Base-by-base conservation (phyloP, 2,888 invertebrate species). In the Trachelus stipa region DNA sequence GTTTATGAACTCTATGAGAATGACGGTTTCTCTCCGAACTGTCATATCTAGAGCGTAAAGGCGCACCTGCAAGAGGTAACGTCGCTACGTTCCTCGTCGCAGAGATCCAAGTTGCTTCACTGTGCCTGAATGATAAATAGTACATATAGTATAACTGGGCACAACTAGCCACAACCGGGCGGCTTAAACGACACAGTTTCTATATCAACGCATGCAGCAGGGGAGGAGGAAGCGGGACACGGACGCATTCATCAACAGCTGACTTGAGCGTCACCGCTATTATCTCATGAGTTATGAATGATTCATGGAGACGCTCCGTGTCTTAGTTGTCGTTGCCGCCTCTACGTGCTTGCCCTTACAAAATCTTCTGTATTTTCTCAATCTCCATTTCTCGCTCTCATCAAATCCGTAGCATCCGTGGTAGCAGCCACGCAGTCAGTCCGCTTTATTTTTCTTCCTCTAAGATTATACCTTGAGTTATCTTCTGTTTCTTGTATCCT, bases 241-340 rank as follows among this genome's bases (percentile, higher is more conserved):
- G 83, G 84, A 83, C 82, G 81, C 83, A 83, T 85, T 85, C 85
- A 85, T 87, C 86, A 86, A 86, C 85, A 80, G 82, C 82, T 83
- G 83, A 84, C 85, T 86, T 83, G 83, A 81, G 78, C 78, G 73
- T 81, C 79, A 83, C 80, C 82, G 85, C 83, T 84, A 87, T 87
- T 87, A 87, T 87, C 86, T 87, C 86, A 83, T 83, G 87, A 83
- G 77, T 84, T 83, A 84, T 87, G 87, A 87, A 87, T 87, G 87
- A 87, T 87, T 87, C 87, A 87, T 86, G 85, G 56, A 56, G 56
- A 56, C 84, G 82, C 79, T 74, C 71, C 31, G 31, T 71, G 31
- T 71, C 71, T 71, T 33, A 31, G 71, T 33, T 71, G 33, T 71
- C 56, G 33, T 71, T 71, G 75, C 81, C 81, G 77, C 78, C 69